These are phyloP conservation scores for Radopholus similis DNA, from an alignment of 1,140 invertebrate species.

Conservation along the genomic window DNA sequence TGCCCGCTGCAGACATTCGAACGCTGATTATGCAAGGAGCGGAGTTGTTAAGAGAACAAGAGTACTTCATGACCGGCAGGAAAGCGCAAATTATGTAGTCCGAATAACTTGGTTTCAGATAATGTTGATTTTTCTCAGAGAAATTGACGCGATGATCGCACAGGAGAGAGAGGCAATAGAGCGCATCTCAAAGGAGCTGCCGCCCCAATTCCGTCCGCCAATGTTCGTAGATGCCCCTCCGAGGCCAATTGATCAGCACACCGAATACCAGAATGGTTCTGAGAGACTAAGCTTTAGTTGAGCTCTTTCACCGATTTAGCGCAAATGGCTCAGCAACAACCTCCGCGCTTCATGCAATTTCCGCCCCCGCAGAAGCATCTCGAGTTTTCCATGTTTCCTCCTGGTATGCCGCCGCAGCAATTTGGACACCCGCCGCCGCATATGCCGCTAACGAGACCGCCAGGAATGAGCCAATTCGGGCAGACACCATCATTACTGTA, in stretches of 20 bases:
- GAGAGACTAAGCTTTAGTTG: not conserved
- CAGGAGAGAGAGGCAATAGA: constrained; percentile 10
- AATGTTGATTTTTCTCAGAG: not conserved
- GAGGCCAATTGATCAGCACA: not conserved
- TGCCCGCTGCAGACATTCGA: not conserved
- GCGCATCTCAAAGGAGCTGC: not conserved
- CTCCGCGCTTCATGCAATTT: not conserved
- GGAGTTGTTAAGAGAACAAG: constrained; percentile 8
- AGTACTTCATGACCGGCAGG: not conserved
- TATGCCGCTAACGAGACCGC: not conserved
- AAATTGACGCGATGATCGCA: constrained; percentile 2
- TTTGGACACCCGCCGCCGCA: not conserved
- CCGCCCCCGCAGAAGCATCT: not conserved
- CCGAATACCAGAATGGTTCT: not conserved
- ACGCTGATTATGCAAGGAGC: constrained; percentile 1
- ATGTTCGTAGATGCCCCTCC: not conserved
- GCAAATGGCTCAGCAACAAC: not conserved
- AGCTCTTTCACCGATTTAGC: not conserved
- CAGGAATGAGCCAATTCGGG: not conserved
- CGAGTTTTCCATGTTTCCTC: constrained; percentile 7
- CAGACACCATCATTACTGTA: not conserved
- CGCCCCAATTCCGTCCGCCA: not conserved
- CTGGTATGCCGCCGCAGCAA: not conserved
- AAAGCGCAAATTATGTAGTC: not conserved
- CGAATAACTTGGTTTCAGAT: not conserved